phyloP scores from a whole-genome alignment of 2,797 vertebrate genomes.

The Ficedula albicollis region DNA sequence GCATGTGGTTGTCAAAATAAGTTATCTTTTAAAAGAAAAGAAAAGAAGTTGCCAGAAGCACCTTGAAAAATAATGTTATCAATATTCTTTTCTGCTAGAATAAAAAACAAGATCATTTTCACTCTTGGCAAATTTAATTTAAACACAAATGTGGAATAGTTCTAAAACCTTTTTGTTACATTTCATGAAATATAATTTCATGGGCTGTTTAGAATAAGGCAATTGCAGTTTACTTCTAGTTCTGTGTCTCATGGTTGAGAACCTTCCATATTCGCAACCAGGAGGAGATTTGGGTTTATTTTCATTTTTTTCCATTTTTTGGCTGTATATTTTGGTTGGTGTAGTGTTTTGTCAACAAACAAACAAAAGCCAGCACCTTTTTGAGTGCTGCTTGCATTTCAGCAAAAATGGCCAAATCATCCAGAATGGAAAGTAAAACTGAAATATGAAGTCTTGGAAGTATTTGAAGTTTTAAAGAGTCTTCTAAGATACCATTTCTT shows the following conservation, averaged over 20 bases:
- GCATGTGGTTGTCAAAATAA: neutral
- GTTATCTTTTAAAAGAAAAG: neutral
- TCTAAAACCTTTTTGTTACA: neutral
- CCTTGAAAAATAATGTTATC: neutral
- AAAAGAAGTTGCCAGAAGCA: neutral
- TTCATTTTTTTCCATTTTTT: neutral
- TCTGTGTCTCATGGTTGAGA: neutral
- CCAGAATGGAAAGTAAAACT: neutral
- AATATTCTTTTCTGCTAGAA: neutral
- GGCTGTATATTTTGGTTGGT: neutral
- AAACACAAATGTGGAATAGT: neutral
- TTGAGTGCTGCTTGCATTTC: neutral
- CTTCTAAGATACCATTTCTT: neutral
- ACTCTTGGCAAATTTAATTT: neutral
- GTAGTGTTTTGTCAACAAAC: neutral
- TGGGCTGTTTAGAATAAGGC: neutral
- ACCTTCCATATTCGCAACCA: neutral
- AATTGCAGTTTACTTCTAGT: neutral
- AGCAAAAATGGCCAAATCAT: neutral
- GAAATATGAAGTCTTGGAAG: neutral
- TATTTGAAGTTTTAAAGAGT: neutral
- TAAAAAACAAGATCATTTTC: neutral
- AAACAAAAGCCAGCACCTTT: neutral
- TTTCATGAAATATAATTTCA: neutral
- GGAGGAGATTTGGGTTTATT: neutral